A percentile compares a stretch with the other conserved stretches of the same genome.
These are phyloP conservation scores for Bettongia penicillata DNA, from an alignment of 2,113 vertebrate species.

Conservation along the genomic window DNA sequence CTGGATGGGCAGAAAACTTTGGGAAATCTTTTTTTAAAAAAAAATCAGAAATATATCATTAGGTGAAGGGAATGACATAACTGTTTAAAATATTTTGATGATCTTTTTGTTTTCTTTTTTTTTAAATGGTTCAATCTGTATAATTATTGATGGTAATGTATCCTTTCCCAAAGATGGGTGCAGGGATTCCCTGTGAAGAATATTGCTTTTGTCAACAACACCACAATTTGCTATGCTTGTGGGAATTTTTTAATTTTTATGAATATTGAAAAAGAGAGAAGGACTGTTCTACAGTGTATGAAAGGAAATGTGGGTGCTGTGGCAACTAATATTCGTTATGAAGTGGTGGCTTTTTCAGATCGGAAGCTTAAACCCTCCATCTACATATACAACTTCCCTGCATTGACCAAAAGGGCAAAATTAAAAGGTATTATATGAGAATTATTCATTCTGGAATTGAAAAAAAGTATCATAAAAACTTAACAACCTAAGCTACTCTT, in stretches of 20 bases:
- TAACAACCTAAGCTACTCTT: not conserved
- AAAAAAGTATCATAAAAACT: not conserved
- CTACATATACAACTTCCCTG: conserved; percentile 90
- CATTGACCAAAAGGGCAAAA: conserved; percentile 84
- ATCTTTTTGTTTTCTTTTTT: conserved; percentile 32
- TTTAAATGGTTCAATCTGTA: conserved; percentile 5
- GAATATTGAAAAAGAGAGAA: conserved; percentile 86
- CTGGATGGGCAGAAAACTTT: not conserved
- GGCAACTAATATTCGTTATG: conserved; percentile 81
- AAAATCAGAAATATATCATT: not conserved
- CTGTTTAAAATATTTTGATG: conserved; percentile 27
- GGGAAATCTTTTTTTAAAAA: conserved; percentile 31
- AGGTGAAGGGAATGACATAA: not conserved
- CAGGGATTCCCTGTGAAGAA: conserved; percentile 88
- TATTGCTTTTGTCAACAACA: conserved; percentile 88
- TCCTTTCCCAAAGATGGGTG: conserved; percentile 88
- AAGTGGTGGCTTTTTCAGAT: conserved; percentile 92
- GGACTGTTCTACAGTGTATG: conserved; percentile 83
- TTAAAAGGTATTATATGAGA: conserved; percentile 88
- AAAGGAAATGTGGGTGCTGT: conserved; percentile 87
- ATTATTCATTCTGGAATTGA: not conserved
- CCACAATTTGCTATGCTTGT: conserved; percentile 89
- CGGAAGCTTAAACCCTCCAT: conserved; percentile 88
- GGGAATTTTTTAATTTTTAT: conserved; percentile 92
- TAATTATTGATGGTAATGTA: conserved; percentile 46